Base-by-base conservation (phyloP, 1,140 invertebrate species). In the Pogonomyrmex californicus region DNA sequence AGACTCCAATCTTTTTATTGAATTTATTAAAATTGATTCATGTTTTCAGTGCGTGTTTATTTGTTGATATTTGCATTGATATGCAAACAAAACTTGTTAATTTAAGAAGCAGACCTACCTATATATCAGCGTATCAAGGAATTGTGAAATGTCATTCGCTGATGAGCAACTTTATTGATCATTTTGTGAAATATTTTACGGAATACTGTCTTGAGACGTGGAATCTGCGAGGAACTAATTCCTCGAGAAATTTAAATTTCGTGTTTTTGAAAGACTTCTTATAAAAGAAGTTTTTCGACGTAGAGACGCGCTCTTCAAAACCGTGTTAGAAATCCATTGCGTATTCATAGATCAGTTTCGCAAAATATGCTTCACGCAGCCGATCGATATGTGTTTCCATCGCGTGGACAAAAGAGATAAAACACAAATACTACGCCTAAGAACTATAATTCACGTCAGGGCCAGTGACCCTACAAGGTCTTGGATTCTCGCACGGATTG, bases 381-480 rank as follows among this genome's bases (percentile, higher is more conserved):
- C 23, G 49, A 78, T 79, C 4, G 56, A 36, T 4, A 41, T 4
- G 5, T n/a, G 30, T 56, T 56, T 44, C 47, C 44, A 1, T 66
- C n/a, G 30, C 44, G 58, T 6, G 47, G 14, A 41, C 33, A 66
- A 66, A 47, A 86, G n/a, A 38, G 36, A 76, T 56, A 51, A 47
- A 56, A 38, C 38, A 51, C 38, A 54, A 36, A 36, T 47, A 38
- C 56, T 38, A 86, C 36, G 58, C 17, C 44, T 33, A 68, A 62
- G 75, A 85, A 68, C 44, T 49, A 77, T 85, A 76, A 83, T 71
- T 86, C 60, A 88, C 41, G 71, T 81, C 70, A 91, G 81, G 92
- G 88, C 86, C 91, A 93, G 83, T 92, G 91, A 79, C 90, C 91
- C 5, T 86, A 89, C 92, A 93, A 93, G 91, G 92, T 91, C 90